Evolutionary conservation across 2,888 invertebrate species (phyloP).

Genomic region (Eugnorisma glareosa): DNA sequence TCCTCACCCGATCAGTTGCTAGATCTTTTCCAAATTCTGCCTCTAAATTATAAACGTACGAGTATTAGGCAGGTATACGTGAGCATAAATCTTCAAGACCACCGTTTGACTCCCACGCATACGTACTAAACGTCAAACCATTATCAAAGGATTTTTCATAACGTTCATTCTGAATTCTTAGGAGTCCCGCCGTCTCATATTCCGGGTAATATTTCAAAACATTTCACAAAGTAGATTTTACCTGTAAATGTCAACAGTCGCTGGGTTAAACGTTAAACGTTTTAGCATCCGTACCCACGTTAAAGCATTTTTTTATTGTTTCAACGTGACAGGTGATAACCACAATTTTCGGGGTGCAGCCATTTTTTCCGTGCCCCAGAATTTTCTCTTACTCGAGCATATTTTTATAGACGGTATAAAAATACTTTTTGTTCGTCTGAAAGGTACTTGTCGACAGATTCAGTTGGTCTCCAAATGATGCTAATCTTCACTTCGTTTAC

Average conservation of each 20-base stretch:
- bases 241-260: slow-evolving; percentile 46
- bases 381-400: slow-evolving; percentile 30
- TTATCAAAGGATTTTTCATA: slow-evolving; percentile 54
- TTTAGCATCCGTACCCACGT: slow-evolving; percentile 55
- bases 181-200: slow-evolving; percentile 31
- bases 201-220: slow-evolving; percentile 53
- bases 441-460: slow-evolving; percentile 28
- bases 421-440: slow-evolving; percentile 23
- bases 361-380: slow-evolving; percentile 40
- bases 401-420: slow-evolving; percentile 43
- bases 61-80: not conserved
- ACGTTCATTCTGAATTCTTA: slow-evolving; percentile 42
- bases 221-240: slow-evolving; percentile 34
- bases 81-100: slow-evolving; percentile 17
- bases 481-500: slow-evolving; percentile 38
- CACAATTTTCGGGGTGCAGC: slow-evolving; percentile 31
- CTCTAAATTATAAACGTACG: not conserved
- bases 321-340: slow-evolving; percentile 52
- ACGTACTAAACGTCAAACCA: slow-evolving; percentile 33
- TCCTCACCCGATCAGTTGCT: not conserved
- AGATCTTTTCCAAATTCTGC: not conserved
- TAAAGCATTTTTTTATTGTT: slow-evolving; percentile 62
- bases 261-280: slow-evolving; percentile 41
- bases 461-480: slow-evolving; percentile 35
- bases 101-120: slow-evolving; percentile 23